Base-by-base conservation (phyloP, 2,797 vertebrate species). In the Podargus strigoides region DNA sequence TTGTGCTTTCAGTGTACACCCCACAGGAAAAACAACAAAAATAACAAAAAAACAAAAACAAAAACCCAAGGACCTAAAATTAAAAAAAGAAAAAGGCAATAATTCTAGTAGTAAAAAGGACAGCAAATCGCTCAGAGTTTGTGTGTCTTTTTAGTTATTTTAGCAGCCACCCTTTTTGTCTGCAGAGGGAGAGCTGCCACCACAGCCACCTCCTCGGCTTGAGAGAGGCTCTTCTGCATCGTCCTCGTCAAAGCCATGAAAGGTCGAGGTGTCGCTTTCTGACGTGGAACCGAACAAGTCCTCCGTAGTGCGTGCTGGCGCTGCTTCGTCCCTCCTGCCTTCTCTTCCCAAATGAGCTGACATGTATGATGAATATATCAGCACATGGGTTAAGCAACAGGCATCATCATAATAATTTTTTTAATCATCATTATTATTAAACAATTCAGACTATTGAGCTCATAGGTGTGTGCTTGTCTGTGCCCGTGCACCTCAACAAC, bases 211-310 rank as follows among this genome's bases (percentile, higher is more conserved):
- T 92, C 98, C 98, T 98, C 97, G 96, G 95, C 98, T 98, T 49
- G 98, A 98, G 96, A 98, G 98, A 92, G 98, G 98, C 97, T 99
- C 99, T 96, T 99, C 99, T 95, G 99, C 98, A 97, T 99, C 99
- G 44, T 99, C 99, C 80, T 99, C 99, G 92, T 99, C 99, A 97
- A 99, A 99, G 97, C 99, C 99, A 89, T 99, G 99, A 98, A 99
- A 99, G 97, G 99, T 99, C 97, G 99, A 99, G 73, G 99, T 99
- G 98, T 99, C 99, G 97, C 99, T 99, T 98, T 99, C 99, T 60
- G 99, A 99, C 69, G 99, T 99, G 98, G 99, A 98, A 98, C 99
- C 99, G 95, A 99, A 99, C 97, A 99, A 98, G 98, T 99, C 99
- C 98, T 99, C 99, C 37, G 99, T 99, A 97, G 98, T 98, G 82